These are phyloP conservation scores for Drosophila sordidula DNA, from an alignment of 2,888 invertebrate species.

Conservation along the genomic window DNA sequence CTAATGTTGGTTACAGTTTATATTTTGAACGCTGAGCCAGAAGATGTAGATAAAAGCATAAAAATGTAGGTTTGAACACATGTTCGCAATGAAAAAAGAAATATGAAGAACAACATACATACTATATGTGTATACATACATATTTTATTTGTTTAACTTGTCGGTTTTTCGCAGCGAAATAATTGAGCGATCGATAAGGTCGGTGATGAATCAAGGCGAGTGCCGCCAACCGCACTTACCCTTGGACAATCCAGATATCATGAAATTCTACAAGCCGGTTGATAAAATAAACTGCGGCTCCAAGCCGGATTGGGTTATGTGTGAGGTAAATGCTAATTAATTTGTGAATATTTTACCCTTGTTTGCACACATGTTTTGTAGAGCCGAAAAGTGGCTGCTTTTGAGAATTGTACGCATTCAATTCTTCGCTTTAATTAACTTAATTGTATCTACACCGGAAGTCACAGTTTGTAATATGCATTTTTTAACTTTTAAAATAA, in stretches of 20 bases:
- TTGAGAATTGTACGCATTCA: too few relatives aligned
- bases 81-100: too few relatives aligned
- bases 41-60: slow-evolving; percentile 57
- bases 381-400: not conserved
- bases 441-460: not conserved
- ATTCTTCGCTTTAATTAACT: not conserved
- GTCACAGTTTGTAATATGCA: not conserved
- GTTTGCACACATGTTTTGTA: too few relatives aligned
- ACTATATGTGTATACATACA: not conserved
- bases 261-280: slow-evolving; percentile 88
- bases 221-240: slow-evolving; percentile 89
- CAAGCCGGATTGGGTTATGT: slow-evolving; percentile 89
- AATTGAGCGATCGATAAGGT: slow-evolving; percentile 86
- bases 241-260: slow-evolving; percentile 90
- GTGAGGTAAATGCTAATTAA: slow-evolving; percentile 86
- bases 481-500: not conserved
- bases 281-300: slow-evolving; percentile 88
- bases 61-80: slow-evolving; percentile 62
- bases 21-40: slow-evolving; percentile 37
- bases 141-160: slow-evolving; percentile 3
- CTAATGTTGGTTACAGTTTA: slow-evolving; percentile 46
- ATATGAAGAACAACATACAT: not conserved
- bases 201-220: slow-evolving; percentile 85
- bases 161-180: slow-evolving; percentile 80
- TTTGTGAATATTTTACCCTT: not conserved